Evolutionary conservation across 2,888 invertebrate species (phyloP), one percentile per base, ranked within the genome.

Genomic region (Hypercompe scribonia): DNA sequence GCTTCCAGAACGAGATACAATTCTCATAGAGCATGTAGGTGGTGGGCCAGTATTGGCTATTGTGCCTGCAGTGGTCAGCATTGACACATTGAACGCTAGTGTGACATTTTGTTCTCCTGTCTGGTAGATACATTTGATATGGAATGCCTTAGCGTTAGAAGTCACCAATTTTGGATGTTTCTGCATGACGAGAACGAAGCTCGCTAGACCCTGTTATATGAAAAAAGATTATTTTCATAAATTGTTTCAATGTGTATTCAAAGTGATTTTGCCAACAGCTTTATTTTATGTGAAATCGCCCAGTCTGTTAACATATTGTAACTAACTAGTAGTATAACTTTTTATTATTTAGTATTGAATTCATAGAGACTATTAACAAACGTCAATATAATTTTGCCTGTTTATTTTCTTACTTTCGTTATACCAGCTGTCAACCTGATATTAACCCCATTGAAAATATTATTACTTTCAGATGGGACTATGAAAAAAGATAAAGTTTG

Each of bases 131-230:
- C 99, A 99, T 91, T 98, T 98, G 80, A 99, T 98, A 93, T 99
- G 98, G 95, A 99, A 99, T 2, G 99, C 99, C 92, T 99, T 98
- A 10, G 99, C 99, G 88, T 98, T 98, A 90, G 98, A 98, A 0
- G 99, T 99, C 70, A 99, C 98, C 71, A 99, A 96, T 95, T 98
- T 98, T 0, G 99, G 99, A 97, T 99, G 99, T 94, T 99, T 98
- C 91, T 99, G 99, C 89, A 99, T 98, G 36, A 99, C 99, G 65
- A 99, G 96, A 2, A 99, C 98, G 90, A 99, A 99, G 89, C 98
- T 98, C 36, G 99, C 99, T 90, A 98, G 97, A 70, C 99, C 99
- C 98, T 98, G 92, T 75, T 92, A 90, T 82, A 75, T 74, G 79
- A 65, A n/a, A 46, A 54, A 65, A 15, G 36, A 15, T 21, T 46